phyloP scores from a whole-genome alignment of 2,888 invertebrate species.

The Exephanes ischioxanthus region DNA sequence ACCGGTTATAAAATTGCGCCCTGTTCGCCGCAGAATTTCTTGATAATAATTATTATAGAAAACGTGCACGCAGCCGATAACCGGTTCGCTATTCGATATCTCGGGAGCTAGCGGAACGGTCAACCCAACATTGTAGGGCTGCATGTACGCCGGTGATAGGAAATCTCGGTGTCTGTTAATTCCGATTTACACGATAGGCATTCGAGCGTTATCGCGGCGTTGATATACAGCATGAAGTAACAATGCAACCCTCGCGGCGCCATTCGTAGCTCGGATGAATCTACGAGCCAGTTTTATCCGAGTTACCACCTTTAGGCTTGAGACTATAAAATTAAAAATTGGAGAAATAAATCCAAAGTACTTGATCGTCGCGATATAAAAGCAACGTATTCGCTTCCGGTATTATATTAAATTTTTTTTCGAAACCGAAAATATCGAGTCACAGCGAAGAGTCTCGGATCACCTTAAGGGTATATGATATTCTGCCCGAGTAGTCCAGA shows the following conservation, averaged over 20 bases:
- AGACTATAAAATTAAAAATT: not conserved
- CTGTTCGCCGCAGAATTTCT: slow-evolving; percentile 41
- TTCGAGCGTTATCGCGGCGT: slow-evolving; percentile 14
- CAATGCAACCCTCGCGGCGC: not conserved
- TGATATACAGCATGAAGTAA: slow-evolving; percentile 46
- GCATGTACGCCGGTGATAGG: slow-evolving; percentile 11
- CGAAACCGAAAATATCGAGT: not conserved
- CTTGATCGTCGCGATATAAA: not conserved
- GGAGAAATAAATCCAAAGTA: not conserved
- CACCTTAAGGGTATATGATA: not conserved
- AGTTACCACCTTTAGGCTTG: not conserved
- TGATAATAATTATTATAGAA: slow-evolving; percentile 42
- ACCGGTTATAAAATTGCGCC: slow-evolving; percentile 63
- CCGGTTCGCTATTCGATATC: slow-evolving; percentile 59
- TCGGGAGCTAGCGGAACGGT: slow-evolving; percentile 30
- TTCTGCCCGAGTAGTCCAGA: not conserved
- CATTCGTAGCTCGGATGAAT: not conserved
- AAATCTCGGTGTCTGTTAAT: slow-evolving; percentile 48
- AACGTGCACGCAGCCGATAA: slow-evolving; percentile 48
- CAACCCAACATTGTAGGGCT: slow-evolving; percentile 42
- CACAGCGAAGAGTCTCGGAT: not conserved
- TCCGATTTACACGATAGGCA: slow-evolving; percentile 34
- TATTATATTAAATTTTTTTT: not conserved
- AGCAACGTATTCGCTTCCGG: not conserved
- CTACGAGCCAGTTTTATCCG: not conserved